phyloP scores from a whole-genome alignment of 1,140 invertebrate genomes.

The Matsumurasca onukii region DNA sequence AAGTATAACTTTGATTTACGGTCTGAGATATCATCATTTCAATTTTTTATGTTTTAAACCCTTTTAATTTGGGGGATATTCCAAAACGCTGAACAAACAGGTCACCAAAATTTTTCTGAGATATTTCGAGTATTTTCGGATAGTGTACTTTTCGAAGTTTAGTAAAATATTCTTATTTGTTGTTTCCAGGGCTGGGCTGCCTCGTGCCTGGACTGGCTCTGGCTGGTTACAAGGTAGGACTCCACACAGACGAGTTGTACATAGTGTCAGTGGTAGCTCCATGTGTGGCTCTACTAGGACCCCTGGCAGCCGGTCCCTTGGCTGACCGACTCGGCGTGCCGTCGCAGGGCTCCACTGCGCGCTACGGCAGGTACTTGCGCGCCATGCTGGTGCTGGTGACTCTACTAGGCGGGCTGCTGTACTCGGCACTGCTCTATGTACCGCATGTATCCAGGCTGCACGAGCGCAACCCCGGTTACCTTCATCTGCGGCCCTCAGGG shows the following conservation, averaged over 20 bases:
- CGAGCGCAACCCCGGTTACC: slow-evolving; percentile 58
- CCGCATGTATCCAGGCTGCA: slow-evolving; percentile 58
- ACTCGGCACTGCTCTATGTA: slow-evolving; percentile 62
- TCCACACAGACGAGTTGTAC: slow-evolving; percentile 66
- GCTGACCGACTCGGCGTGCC: slow-evolving; percentile 58
- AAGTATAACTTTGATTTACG: no score
- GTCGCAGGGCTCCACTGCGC: slow-evolving; percentile 47
- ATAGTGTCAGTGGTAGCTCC: slow-evolving; percentile 73
- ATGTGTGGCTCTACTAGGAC: slow-evolving; percentile 67
- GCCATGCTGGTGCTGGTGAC: slow-evolving; percentile 67
- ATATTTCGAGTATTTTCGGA: no score
- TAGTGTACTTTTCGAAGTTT: no score
- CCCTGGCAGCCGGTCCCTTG: slow-evolving; percentile 62
- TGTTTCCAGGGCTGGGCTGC: slow-evolving; percentile 66
- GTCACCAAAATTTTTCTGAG: no score
- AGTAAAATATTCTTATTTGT: no score
- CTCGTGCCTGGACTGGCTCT: slow-evolving; percentile 72
- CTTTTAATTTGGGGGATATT: no score
- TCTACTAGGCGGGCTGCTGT: slow-evolving; percentile 64
- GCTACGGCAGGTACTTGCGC: slow-evolving; percentile 57
- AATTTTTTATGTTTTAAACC: no score
- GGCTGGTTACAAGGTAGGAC: slow-evolving; percentile 68
- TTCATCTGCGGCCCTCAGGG: slow-evolving; percentile 66
- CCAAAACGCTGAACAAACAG: no score
- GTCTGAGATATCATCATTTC: no score